A percentile compares a stretch with the other conserved stretches of the same genome.
phyloP scores from a whole-genome alignment of 2,888 invertebrate genomes.

The Sipha maydis region DNA sequence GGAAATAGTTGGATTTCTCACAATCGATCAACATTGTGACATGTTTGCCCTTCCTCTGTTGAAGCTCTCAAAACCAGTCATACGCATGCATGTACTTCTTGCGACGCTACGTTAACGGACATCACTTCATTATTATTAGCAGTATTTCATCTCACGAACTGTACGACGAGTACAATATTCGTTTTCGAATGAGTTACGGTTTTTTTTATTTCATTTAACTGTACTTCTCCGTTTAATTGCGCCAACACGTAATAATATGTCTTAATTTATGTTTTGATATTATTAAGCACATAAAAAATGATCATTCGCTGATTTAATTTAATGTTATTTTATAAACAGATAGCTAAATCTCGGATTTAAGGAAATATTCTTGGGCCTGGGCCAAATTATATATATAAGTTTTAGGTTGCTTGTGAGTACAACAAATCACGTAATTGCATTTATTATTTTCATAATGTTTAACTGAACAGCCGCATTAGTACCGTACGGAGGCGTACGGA shows the following conservation, averaged over 20 bases:
- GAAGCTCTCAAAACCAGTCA: too few species aligned
- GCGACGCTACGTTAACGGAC: too few species aligned
- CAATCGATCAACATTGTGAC: too few species aligned
- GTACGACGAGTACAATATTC: too few species aligned
- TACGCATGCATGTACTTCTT: too few species aligned
- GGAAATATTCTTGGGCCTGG: constrained; percentile 5
- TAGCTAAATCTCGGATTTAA: constrained; percentile 12
- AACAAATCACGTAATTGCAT: constrained; percentile 25
- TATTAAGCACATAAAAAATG: constrained; percentile 6
- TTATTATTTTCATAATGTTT: constrained; percentile 17
- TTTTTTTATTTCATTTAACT: too few species aligned
- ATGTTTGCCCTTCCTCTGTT: too few species aligned
- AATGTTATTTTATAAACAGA: not conserved
- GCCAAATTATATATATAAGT: constrained; percentile 32
- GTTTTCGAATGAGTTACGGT: too few species aligned
- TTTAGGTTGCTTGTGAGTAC: not conserved
- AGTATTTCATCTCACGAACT: too few species aligned
- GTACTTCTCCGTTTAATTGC: too few species aligned
- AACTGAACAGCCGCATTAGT: not conserved
- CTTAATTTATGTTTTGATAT: constrained; percentile 15
- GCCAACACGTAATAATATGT: not conserved
- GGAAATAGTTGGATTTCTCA: too few species aligned
- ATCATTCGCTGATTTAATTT: constrained; percentile 12
- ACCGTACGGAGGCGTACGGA: not conserved
- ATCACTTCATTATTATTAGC: too few species aligned